Conservation (phyloP, 2,113 vertebrate species). For the Phasianus colchicus region DNA sequence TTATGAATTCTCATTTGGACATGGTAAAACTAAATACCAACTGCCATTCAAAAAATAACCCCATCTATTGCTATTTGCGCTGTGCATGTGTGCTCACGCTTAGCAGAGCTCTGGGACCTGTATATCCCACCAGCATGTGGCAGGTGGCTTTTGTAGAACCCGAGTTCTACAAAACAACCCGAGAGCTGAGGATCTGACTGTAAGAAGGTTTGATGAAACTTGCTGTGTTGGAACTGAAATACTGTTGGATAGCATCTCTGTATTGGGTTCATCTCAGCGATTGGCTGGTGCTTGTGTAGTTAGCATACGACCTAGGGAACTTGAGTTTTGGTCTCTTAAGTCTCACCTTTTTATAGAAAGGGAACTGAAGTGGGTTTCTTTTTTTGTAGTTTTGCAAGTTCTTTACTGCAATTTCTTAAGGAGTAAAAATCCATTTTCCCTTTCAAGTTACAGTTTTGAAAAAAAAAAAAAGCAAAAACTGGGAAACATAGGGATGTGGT, state of each 20-base stretch:
- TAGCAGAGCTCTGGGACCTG: not conserved
- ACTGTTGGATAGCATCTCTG: not conserved
- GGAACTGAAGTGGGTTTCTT: fast-evolving
- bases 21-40: not conserved
- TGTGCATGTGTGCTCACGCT: not conserved
- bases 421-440: not conserved
- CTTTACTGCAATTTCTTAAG: not conserved
- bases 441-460: not conserved
- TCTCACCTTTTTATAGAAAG: not conserved
- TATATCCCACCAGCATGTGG: not conserved
- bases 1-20: not conserved
- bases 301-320: not conserved
- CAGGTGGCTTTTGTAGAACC: not conserved
- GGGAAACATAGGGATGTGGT: not conserved
- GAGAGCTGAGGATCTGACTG: not conserved
- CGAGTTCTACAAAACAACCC: too few species aligned
- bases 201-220: not conserved
- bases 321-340: not conserved
- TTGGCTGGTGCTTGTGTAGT: not conserved
- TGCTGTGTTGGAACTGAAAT: not conserved
- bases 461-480: not conserved
- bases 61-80: not conserved
- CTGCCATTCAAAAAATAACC: not conserved
- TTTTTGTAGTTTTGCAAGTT: not conserved
- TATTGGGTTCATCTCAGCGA: not conserved